Conservation (phyloP, 2,888 invertebrate species). For the Rhaphigaster nebulosa region DNA sequence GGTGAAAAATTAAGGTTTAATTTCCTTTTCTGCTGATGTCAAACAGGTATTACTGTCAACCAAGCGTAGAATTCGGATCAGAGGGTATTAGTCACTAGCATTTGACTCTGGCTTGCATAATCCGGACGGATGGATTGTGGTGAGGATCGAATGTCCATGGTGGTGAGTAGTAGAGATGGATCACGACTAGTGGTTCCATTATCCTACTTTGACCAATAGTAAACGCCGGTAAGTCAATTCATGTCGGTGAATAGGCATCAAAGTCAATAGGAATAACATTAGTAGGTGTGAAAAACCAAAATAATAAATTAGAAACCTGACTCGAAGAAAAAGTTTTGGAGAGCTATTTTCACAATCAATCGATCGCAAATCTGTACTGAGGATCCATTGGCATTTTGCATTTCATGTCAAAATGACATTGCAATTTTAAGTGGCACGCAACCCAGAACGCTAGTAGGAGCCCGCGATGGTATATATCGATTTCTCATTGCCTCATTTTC, state of each 20-base stretch:
- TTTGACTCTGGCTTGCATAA: background rate
- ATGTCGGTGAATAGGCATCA: background rate
- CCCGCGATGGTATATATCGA: background rate
- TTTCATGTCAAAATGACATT: conserved; percentile 19
- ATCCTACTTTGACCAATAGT: background rate
- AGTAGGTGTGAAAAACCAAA: background rate
- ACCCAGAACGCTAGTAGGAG: background rate
- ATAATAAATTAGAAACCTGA: background rate
- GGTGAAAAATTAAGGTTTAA: background rate
- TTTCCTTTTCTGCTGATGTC: background rate
- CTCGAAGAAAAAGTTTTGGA: background rate
- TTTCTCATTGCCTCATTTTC: background rate
- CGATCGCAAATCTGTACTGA: background rate
- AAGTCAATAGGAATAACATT: background rate
- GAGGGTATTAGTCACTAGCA: background rate
- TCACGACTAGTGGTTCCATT: background rate
- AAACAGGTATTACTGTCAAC: background rate
- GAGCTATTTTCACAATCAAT: background rate
- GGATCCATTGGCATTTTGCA: background rate
- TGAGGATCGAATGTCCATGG: background rate
- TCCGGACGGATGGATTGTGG: conserved; percentile 5
- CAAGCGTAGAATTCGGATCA: background rate
- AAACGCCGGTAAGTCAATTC: background rate
- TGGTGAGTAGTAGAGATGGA: background rate
- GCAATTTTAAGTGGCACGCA: background rate